These are phyloP conservation scores for mouse (Mus musculus) DNA, from an alignment of 2,113 vertebrate genomes.

Conservation along the genomic window GRCm39 chr14:36108001-36108500, in stretches of 20 bases:
- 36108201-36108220: background rate
- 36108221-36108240: background rate
- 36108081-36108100: background rate
- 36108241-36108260: background rate
- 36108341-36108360: slow-evolving; percentile 12
- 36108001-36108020: background rate
- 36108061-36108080: background rate
- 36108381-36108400: background rate
- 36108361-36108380: background rate
- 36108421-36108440: background rate
- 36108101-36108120: background rate
- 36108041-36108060: background rate
- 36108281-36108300: background rate
- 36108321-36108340: background rate
- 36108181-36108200: background rate
- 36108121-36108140: background rate
- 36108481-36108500: background rate
- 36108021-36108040: background rate
- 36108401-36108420: background rate
- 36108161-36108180: background rate
- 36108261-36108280: background rate
- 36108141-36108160: background rate
- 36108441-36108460: slow-evolving; percentile 3
- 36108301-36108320: background rate
- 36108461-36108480: background rate